A percentile compares a stretch with the other conserved stretches of the same genome.
These are phyloP conservation scores for Melanotaenia nigrans DNA, from an alignment of 2,797 vertebrate species.

Conservation along the genomic window DNA sequence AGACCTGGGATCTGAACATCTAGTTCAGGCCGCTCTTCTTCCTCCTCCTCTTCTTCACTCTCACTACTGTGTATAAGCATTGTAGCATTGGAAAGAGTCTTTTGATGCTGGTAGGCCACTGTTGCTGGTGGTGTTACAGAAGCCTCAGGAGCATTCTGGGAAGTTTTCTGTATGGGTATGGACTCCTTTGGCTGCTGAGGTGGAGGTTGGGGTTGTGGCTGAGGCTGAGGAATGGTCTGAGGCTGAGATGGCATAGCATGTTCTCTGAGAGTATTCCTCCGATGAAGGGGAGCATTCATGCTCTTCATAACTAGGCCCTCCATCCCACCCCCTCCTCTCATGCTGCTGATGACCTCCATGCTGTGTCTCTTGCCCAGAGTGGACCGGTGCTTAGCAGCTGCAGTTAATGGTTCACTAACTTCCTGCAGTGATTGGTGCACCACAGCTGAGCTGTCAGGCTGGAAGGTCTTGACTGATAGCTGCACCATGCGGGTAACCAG, in stretches of 20 bases:
- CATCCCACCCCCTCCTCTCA: slow-evolving; percentile 85
- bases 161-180: slow-evolving; percentile 73
- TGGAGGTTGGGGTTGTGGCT: slow-evolving; percentile 71
- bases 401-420: slow-evolving; percentile 90
- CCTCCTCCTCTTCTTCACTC: slow-evolving; percentile 90
- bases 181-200: slow-evolving; percentile 77
- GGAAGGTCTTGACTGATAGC: slow-evolving; percentile 96
- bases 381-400: slow-evolving; percentile 86
- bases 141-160: slow-evolving; percentile 79
- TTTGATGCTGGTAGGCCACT: slow-evolving; percentile 89
- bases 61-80: slow-evolving; percentile 99
- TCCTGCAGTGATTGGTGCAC: slow-evolving; percentile 92
- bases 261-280: slow-evolving; percentile 90
- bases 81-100: slow-evolving; percentile 93
- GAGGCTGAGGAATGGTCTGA: slow-evolving; percentile 75
- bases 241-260: slow-evolving; percentile 84
- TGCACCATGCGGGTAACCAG: slow-evolving; percentile 95
- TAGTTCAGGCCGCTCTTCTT: slow-evolving; percentile 83
- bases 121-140: slow-evolving; percentile 68
- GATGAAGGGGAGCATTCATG: slow-evolving; percentile 85
- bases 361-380: slow-evolving; percentile 92
- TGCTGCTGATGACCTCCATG: slow-evolving; percentile 93
- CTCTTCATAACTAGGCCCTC: slow-evolving; percentile 90
- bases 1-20: slow-evolving; percentile 86
- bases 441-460: slow-evolving; percentile 94